Conservation (phyloP, 2,888 invertebrate genomes). For the Philonicus albiceps region DNA sequence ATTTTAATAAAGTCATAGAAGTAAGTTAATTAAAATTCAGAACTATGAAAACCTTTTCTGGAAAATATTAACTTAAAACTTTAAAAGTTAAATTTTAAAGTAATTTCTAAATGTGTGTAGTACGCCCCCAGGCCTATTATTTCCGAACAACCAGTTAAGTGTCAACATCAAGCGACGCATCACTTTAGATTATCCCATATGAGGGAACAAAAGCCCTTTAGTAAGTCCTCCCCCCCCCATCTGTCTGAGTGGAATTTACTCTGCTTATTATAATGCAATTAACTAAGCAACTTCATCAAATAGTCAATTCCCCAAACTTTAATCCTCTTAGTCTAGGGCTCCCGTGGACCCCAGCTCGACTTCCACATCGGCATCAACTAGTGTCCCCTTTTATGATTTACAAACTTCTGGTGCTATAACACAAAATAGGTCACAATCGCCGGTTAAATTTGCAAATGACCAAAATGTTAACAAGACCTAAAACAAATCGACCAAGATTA, state of each 20-base stretch:
- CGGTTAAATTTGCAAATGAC: slow-evolving; percentile 21
- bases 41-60: neutral
- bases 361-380: neutral
- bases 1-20: neutral
- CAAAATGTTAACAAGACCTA: slow-evolving; percentile 32
- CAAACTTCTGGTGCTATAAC: neutral
- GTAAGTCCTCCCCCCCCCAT: neutral
- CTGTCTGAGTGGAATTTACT: neutral
- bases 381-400: slow-evolving; percentile 26
- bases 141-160: neutral
- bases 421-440: slow-evolving; percentile 20
- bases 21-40: neutral
- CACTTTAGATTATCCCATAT: neutral
- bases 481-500: slow-evolving; percentile 32
- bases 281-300: slow-evolving; percentile 6
- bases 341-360: neutral
- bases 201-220: neutral
- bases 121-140: neutral
- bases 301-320: slow-evolving; percentile 6
- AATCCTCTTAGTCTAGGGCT: neutral
- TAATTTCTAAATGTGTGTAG: neutral
- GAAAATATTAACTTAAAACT: neutral
- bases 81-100: neutral
- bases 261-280: neutral
- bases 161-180: neutral